phyloP scores from a whole-genome alignment of 37 sponge, comb jelly and placozoan genomes.

The Agelas oroides region DNA sequence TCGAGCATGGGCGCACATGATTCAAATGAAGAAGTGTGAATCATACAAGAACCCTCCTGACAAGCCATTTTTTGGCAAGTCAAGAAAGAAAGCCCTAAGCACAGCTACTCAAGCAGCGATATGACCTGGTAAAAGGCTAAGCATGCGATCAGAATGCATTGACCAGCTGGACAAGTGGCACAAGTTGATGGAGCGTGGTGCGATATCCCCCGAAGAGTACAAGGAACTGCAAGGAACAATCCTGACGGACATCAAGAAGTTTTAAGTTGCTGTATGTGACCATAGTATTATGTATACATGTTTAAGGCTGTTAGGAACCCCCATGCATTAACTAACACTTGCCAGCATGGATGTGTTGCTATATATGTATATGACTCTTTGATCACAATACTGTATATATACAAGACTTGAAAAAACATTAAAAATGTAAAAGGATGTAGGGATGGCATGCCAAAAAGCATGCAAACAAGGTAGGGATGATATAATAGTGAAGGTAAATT shows the following conservation, averaged over 20 bases:
- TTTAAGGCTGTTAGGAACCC: too few species aligned
- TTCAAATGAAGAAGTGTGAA: constrained; percentile 42
- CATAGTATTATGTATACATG: too few species aligned
- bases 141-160: constrained; percentile 32
- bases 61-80: constrained; percentile 51
- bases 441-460: too few species aligned
- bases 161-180: constrained; percentile 59
- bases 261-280: background rate
- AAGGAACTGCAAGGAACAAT: constrained; percentile 34
- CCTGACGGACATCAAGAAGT: constrained; percentile 44
- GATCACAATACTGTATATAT: background rate
- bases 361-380: too few species aligned
- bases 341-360: too few species aligned
- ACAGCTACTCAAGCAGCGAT: background rate
- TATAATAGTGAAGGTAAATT: too few species aligned
- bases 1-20: constrained; percentile 61
- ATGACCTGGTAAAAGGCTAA: constrained; percentile 45
- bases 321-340: too few species aligned
- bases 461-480: too few species aligned
- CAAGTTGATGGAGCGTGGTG: constrained; percentile 34
- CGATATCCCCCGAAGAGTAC: constrained; percentile 34
- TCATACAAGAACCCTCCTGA: constrained; percentile 55
- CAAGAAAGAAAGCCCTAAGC: background rate
- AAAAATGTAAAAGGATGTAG: too few species aligned
- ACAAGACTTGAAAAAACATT: too few species aligned